Evolutionary conservation across 1,140 invertebrate genomes (phyloP).

Genomic region (Holotrichia oblita): DNA sequence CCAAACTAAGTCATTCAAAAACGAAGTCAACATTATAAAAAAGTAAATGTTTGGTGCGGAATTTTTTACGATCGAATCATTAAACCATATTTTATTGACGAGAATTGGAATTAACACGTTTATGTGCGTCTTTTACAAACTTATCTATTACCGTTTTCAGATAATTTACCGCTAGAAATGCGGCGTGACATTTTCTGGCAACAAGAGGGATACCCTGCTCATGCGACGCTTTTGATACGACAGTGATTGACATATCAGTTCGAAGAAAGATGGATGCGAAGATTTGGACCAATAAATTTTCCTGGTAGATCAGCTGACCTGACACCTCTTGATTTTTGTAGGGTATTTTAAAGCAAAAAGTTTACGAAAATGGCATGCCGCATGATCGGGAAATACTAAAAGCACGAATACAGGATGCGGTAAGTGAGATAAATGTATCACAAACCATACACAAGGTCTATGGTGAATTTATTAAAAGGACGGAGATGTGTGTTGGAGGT

Average conservation of each 20-base stretch:
- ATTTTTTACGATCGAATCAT: constrained; percentile 45
- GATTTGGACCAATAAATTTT: constrained; percentile 38
- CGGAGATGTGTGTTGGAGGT: too few species aligned
- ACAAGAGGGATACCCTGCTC: constrained; percentile 46
- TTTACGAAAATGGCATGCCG: too few species aligned
- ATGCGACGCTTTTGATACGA: neutral
- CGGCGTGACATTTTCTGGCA: constrained; percentile 43
- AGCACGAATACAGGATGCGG: too few species aligned
- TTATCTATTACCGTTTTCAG: constrained; percentile 44
- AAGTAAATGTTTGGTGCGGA: constrained; percentile 47
- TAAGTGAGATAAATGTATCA: too few species aligned
- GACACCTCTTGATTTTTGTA: constrained; percentile 1
- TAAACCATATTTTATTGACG: constrained; percentile 44
- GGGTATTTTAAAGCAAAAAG: constrained; percentile 15
- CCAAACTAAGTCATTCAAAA: constrained; percentile 44
- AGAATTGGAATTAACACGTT: constrained; percentile 44
- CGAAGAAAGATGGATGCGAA: constrained; percentile 36
- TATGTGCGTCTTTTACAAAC: constrained; percentile 25
- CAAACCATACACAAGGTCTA: too few species aligned
- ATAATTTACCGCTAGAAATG: constrained; percentile 43
- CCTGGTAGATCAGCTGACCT: constrained; percentile 32
- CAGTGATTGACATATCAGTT: constrained; percentile 27
- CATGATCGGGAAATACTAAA: too few species aligned
- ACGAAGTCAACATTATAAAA: constrained; percentile 48
- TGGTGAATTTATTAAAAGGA: too few species aligned